Conservation (phyloP, 2,113 vertebrate genomes). For the Oncorhynchus tshawytscha region DNA sequence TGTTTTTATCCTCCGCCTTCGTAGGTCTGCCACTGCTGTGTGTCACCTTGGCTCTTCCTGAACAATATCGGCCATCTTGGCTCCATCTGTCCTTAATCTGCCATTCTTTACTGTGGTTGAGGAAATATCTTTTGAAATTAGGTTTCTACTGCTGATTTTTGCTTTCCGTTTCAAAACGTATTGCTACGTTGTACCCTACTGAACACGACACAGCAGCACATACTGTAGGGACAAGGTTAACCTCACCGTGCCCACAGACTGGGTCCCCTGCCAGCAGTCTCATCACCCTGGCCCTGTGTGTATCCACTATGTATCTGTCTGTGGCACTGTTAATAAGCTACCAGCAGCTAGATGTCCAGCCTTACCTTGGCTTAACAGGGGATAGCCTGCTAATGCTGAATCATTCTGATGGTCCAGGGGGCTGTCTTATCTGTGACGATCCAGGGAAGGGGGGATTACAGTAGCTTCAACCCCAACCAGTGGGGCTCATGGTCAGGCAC, state of each 20-base stretch:
- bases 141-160: too few species aligned
- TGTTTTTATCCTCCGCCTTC: too few species aligned
- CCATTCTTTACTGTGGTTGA: too few species aligned
- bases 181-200: too few species aligned
- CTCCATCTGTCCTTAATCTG: too few species aligned
- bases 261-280: background rate
- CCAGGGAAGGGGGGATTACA: conserved; percentile 25
- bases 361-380: conserved; percentile 36
- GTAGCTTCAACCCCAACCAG: conserved; percentile 2
- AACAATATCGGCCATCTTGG: too few species aligned
- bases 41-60: too few species aligned
- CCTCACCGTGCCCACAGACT: background rate
- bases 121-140: too few species aligned
- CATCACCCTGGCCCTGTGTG: background rate
- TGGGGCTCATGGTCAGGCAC: conserved; percentile 7
- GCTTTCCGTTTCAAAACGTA: too few species aligned
- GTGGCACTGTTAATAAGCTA: background rate
- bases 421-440: background rate
- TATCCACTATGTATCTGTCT: conserved; percentile 7
- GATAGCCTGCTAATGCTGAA: conserved; percentile 46
- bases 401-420: conserved; percentile 30
- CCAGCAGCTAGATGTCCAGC: background rate
- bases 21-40: too few species aligned
- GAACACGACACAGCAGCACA: too few species aligned
- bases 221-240: too few species aligned